These are phyloP conservation scores for Phyllostomus hastatus DNA, from an alignment of 2,113 vertebrate species.

Conservation along the genomic window DNA sequence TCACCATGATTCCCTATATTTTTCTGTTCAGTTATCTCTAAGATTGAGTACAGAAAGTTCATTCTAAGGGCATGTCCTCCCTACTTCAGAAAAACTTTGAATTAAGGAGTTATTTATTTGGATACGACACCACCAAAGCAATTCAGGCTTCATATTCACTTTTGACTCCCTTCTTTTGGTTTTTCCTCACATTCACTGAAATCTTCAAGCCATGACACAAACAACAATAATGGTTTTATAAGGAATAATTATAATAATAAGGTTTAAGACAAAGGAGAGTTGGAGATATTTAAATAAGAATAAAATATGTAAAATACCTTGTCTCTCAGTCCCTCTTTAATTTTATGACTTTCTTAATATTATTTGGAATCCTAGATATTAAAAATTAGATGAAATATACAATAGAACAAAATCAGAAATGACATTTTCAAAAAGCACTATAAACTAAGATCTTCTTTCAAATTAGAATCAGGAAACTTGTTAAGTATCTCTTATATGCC, in stretches of 20 bases:
- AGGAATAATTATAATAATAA: background rate
- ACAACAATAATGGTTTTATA: background rate
- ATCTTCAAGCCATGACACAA: background rate
- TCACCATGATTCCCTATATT: background rate
- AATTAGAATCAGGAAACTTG: constrained; percentile 3
- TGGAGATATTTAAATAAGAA: background rate
- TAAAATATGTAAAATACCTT: background rate
- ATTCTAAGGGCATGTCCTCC: background rate
- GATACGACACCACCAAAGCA: background rate
- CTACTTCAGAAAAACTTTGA: background rate
- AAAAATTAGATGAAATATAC: background rate
- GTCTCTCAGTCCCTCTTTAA: background rate
- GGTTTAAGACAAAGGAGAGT: background rate
- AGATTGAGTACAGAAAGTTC: background rate
- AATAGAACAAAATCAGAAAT: background rate
- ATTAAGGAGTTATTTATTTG: background rate
- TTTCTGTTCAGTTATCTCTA: background rate
- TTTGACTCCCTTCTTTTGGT: background rate
- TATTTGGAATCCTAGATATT: background rate
- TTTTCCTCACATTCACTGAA: background rate
- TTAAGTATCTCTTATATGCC: background rate
- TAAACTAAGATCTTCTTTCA: background rate
- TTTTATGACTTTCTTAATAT: background rate
- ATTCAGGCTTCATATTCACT: background rate
- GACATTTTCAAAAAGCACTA: background rate